Evolutionary conservation across 2,113 vertebrate genomes (phyloP).

Genomic region (Aphyosemion australe): DNA sequence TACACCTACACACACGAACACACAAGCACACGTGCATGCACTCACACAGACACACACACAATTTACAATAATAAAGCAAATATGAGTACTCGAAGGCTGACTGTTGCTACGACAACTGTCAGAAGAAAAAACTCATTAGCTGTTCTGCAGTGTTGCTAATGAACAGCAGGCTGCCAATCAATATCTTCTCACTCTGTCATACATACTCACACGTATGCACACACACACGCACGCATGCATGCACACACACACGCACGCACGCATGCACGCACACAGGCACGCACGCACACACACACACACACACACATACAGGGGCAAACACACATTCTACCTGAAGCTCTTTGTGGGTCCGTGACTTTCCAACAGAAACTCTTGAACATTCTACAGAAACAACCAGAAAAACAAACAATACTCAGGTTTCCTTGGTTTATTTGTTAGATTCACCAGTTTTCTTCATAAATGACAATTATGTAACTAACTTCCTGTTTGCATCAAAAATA

Average conservation of each 20-base stretch:
- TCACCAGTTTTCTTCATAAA: background rate
- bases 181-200: background rate
- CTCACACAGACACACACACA: background rate
- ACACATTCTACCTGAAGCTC: conserved; percentile 79
- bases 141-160: background rate
- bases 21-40: no score
- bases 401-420: background rate
- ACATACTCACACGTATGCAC: background rate
- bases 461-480: background rate
- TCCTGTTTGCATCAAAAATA: no score
- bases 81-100: background rate
- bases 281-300: conserved; percentile 6
- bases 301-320: conserved; percentile 9
- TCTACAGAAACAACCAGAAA: conserved; percentile 71
- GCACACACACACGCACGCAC: conserved; percentile 15
- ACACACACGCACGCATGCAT: conserved; percentile 32
- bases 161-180: conserved; percentile 1
- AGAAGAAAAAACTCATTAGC: conserved; percentile 6
- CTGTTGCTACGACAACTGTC: conserved; percentile 7
- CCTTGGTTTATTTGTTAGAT: background rate
- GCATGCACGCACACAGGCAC: conserved; percentile 11
- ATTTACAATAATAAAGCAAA: background rate
- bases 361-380: conserved; percentile 84
- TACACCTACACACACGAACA: background rate
- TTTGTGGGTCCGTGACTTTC: conserved; percentile 78